Percentiles rank a stretch among this genome's conserved stretches.
phyloP scores from a whole-genome alignment of 2,797 vertebrate species.

The Paramormyrops hopkinsi region DNA sequence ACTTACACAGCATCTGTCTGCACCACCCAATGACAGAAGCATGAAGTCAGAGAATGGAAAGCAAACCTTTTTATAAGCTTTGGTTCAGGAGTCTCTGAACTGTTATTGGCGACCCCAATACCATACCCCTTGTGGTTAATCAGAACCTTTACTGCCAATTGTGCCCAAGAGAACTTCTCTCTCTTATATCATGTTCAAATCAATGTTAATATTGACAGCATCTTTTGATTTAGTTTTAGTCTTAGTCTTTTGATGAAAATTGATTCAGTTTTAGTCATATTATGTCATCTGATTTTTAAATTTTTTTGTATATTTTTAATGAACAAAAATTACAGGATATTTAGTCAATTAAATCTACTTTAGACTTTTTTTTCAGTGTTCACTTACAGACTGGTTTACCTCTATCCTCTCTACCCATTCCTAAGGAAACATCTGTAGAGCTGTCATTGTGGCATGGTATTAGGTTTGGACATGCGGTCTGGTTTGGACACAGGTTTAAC shows the following conservation, averaged over 20 bases:
- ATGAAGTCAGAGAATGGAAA: conserved; percentile 17
- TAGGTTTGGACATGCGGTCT: not conserved
- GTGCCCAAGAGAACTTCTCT: not conserved
- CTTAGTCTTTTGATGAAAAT: not conserved
- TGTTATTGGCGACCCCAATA: not conserved
- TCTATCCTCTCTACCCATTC: not conserved
- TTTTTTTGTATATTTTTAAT: not conserved
- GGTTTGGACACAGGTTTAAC: not conserved
- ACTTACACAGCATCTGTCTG: conserved; percentile 62
- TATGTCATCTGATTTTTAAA: not conserved
- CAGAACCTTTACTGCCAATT: not conserved
- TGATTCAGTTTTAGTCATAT: not conserved
- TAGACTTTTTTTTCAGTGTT: not conserved
- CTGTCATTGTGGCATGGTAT: not conserved
- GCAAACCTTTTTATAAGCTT: not conserved
- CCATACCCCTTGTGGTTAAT: not conserved
- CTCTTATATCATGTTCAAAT: not conserved
- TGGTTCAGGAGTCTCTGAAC: not conserved
- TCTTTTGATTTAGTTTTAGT: not conserved
- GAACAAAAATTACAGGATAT: not conserved
- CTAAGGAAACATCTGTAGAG: not conserved
- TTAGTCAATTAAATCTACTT: not conserved
- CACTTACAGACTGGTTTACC: not conserved
- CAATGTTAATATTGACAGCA: not conserved
- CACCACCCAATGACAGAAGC: conserved; percentile 38